Evolutionary conservation across 2,888 invertebrate species (phyloP).

Genomic region (Spialia ferax): DNA sequence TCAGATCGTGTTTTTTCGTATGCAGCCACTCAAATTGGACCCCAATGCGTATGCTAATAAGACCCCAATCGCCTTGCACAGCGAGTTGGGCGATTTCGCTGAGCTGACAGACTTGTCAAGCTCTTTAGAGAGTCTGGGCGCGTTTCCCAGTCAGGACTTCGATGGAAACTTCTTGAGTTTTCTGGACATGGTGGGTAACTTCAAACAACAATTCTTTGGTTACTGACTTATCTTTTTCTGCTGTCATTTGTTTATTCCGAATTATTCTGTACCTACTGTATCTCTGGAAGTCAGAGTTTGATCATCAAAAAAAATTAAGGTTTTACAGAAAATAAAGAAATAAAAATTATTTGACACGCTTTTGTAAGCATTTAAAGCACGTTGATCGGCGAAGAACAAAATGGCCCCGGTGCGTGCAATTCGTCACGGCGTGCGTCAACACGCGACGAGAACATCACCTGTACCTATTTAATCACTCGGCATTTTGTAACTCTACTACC

Average conservation of each 20-base stretch:
- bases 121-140: constrained; percentile 72
- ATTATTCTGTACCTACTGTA: too few relatives aligned
- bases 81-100: constrained; percentile 74
- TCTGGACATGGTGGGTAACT: constrained; percentile 87
- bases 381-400: too few relatives aligned
- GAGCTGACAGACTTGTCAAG: constrained; percentile 71
- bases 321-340: too few relatives aligned
- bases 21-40: constrained; percentile 88
- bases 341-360: too few relatives aligned
- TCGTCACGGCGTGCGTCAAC: constrained; percentile 6
- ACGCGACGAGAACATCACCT: constrained; percentile 1
- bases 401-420: constrained; percentile 20
- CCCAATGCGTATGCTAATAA: constrained; percentile 87
- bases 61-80: constrained; percentile 88
- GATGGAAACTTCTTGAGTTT: constrained; percentile 89
- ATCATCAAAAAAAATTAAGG: too few relatives aligned
- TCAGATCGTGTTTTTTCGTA: constrained; percentile 88
- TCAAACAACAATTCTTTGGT: too few relatives aligned
- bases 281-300: too few relatives aligned
- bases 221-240: too few relatives aligned
- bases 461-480: constrained; percentile 22
- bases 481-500: too few relatives aligned
- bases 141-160: constrained; percentile 81
- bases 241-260: too few relatives aligned
- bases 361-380: too few relatives aligned